Evolutionary conservation across 2,888 invertebrate species (phyloP), one percentile per base, ranked within the genome.

Genomic region (Thera obeliscata): DNA sequence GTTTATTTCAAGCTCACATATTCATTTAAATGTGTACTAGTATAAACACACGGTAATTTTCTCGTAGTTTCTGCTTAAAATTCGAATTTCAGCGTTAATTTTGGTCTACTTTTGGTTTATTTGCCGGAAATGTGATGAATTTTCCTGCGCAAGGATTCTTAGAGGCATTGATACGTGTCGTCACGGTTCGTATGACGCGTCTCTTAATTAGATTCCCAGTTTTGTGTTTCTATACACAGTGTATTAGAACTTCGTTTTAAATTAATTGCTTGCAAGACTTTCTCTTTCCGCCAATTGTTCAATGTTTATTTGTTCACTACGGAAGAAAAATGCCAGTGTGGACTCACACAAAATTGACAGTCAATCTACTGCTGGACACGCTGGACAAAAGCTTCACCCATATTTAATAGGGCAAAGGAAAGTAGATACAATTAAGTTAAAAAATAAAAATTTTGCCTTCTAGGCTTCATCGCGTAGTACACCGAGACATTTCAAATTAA

Each of bases 131-230:
- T 63, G 50, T 50, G 46, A 36, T 33, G 46, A 61, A 56, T 52
- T 46, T 46, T 46, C 43, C 9, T 56, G 43, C 56, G 8, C 49
- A 22, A 65, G n/a, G 36, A 2, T 38, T 41, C 36, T 9, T 56
- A 38, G 49, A 56, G 60, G 56, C 43, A 65, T 69, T 59, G 62
- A 55, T 49, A 62, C 58, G 61, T 46, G 12, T 36, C 38, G 22
- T 61, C 36, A 61, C 59, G 69, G 69, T 67, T 70, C 67, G 57
- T 11, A 52, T 46, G 50, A 43, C 64, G 9, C 67, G 54, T 56
- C 54, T 64, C 54, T 48, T 71, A 74, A 72, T 72, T 66, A 71
- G 69, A 72, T 74, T 74, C 61, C 7, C 66, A 49, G 66, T 71
- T 70, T 71, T 69, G 61, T 62, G 67, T 57, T 35, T 36, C 58